A percentile compares a stretch with the other conserved stretches of the same genome.
These are phyloP conservation scores for Neotragus pygmaeus DNA, from an alignment of 2,113 vertebrate genomes.

Conservation along the genomic window DNA sequence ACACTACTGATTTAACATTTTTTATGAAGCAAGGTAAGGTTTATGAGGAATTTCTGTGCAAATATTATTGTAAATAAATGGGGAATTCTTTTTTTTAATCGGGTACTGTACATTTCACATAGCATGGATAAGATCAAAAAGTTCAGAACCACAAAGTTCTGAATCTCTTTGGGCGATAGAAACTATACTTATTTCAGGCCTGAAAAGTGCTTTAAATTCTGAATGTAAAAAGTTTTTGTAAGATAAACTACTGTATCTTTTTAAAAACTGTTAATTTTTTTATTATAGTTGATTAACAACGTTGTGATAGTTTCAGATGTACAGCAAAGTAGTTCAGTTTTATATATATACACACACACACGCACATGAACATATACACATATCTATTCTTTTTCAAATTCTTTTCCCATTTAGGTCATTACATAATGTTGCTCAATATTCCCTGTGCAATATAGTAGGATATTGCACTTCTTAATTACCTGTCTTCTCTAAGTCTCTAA, in stretches of 20 bases:
- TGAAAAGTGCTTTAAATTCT: not conserved
- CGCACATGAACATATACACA: not conserved
- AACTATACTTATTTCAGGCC: not conserved
- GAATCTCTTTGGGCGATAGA: not conserved
- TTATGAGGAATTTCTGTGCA: constrained; percentile 6
- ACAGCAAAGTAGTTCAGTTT: not conserved
- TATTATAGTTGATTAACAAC: not conserved
- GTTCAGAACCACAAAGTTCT: not conserved
- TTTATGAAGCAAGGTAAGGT: not conserved
- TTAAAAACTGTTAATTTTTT: not conserved
- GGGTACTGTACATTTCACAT: not conserved
- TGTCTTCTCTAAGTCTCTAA: not conserved
- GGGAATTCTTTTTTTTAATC: not conserved
- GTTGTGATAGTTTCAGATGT: not conserved
- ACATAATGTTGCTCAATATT: not conserved
- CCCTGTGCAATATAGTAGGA: not conserved
- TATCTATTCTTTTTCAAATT: not conserved
- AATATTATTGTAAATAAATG: not conserved
- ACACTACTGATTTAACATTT: not conserved
- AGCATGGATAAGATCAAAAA: not conserved
- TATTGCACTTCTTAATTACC: not conserved
- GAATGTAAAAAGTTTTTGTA: not conserved
- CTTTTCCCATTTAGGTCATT: not conserved
- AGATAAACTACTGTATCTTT: not conserved
- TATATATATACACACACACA: accelerated